Evolutionary conservation across 2,888 invertebrate species (phyloP), one percentile per base, ranked within the genome.

Genomic region (Pogonocherus hispidulus): DNA sequence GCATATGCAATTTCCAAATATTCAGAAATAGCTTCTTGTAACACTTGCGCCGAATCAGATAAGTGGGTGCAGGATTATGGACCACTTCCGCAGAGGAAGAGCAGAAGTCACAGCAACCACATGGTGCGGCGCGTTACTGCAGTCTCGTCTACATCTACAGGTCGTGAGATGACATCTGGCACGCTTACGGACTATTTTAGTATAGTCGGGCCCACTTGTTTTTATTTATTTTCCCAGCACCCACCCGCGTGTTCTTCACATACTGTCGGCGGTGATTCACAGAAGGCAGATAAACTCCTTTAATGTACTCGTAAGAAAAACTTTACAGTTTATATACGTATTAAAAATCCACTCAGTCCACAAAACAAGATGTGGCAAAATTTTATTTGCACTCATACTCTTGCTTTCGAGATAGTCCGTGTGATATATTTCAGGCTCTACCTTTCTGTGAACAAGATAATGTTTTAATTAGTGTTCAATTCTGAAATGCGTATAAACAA

Each of bases 51-150:
- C 57, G 57, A 59, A 69, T 70, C 66, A 67, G 54, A 41, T 67
- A 66, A 67, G 70, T 64, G 66, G 69, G 64, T 69, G 71, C 66
- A 65, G 66, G 68, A 68, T 69, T 72, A 62, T 54, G 69, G 71
- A 73, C 71, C 64, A 79, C 79, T 79, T 79, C 78, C 79, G 76
- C 72, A 73, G 72, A 71, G 70, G 72, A 67, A 74, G 71, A 67
- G 18, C 35, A 65, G 62, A 67, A 63, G 62, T 60, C 44, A 63
- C 66, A 72, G 69, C 72, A 69, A 70, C 73, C 74, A 75, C 73
- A 78, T 78, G n/a, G 77, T 78, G 78, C 75, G 69, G 6, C n/a
- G 59, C 19, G 59, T 18, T 47, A 27, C 20, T n/a, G n/a, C n/a
- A n/a, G 8, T 27, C 11, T n/a, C 22, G 23, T 23, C 37, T 63